Evolutionary conservation across 2,888 invertebrate species (phyloP).

Genomic region (Melinaea marsaeus): DNA sequence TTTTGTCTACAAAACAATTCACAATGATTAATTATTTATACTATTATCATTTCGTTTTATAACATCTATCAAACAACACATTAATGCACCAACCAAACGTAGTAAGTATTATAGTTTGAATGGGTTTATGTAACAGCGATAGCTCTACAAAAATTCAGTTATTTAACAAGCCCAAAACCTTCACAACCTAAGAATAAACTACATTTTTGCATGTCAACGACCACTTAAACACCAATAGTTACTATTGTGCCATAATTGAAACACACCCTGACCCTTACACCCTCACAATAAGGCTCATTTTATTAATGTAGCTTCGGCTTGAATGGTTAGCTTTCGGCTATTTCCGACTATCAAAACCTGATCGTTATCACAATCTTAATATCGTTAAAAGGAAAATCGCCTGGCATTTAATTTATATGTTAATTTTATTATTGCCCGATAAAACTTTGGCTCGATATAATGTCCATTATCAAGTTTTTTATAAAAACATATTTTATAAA

Average conservation of each 20-base stretch:
- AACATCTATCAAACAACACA: no score
- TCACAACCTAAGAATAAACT: constrained; percentile 22
- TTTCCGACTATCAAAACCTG: constrained; percentile 48
- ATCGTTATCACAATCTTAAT: constrained; percentile 41
- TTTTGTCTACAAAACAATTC: no score
- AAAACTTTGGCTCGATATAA: constrained; percentile 35
- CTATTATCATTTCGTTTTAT: no score
- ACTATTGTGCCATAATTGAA: constrained; percentile 24
- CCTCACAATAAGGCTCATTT: constrained; percentile 13
- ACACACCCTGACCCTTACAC: constrained; percentile 8
- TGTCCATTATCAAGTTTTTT: constrained; percentile 20
- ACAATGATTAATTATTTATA: no score
- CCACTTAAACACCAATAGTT: constrained; percentile 25
- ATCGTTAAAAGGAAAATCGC: constrained; percentile 44
- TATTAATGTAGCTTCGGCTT: constrained; percentile 26
- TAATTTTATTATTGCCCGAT: constrained; percentile 48
- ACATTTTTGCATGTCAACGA: constrained; percentile 28
- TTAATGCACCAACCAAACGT: no score
- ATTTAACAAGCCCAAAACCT: constrained; percentile 21
- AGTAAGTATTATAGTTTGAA: neutral
- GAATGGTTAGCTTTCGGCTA: constrained; percentile 33
- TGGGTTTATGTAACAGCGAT: neutral
- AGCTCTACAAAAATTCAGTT: constrained; percentile 7
- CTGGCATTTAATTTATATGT: constrained; percentile 65
- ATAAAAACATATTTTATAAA: neutral